A percentile compares a stretch with the other conserved stretches of the same genome.
phyloP scores from a whole-genome alignment of 1,140 invertebrate genomes.

The Calosoma granatense region DNA sequence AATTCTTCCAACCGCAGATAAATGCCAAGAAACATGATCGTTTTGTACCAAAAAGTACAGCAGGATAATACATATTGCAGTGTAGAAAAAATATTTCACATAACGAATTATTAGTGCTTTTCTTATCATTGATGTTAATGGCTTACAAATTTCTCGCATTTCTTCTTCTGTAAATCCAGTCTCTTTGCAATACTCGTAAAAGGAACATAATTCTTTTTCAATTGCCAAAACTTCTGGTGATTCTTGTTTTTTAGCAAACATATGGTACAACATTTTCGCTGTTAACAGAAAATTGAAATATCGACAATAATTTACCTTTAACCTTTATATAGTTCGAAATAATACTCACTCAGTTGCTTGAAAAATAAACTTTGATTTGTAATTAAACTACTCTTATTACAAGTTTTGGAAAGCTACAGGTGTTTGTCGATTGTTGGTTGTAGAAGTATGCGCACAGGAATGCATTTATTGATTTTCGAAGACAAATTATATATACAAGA shows the following conservation, averaged over 20 bases:
- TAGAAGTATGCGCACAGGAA: too few relatives aligned
- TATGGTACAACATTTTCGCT: too few relatives aligned
- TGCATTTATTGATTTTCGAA: too few relatives aligned
- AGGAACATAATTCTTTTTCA: slow-evolving; percentile 45
- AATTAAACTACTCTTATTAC: too few relatives aligned
- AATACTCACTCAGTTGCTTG: too few relatives aligned
- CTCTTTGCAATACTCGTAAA: slow-evolving; percentile 54
- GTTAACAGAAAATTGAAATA: too few relatives aligned
- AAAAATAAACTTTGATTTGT: too few relatives aligned
- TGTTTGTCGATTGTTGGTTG: too few relatives aligned
- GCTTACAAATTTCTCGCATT: slow-evolving; percentile 55
- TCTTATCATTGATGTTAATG: slow-evolving; percentile 36
- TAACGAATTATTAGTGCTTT: not conserved
- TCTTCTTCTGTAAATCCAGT: slow-evolving; percentile 55
- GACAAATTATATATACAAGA: too few relatives aligned
- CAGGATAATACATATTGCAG: slow-evolving; percentile 29
- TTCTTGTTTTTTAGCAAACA: not conserved
- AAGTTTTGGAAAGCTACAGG: too few relatives aligned
- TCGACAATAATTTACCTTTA: too few relatives aligned
- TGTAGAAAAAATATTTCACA: not conserved
- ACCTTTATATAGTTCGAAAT: too few relatives aligned
- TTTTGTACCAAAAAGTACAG: slow-evolving; percentile 37
- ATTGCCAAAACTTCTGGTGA: slow-evolving; percentile 27
- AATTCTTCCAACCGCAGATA: slow-evolving; percentile 51
- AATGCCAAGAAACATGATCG: slow-evolving; percentile 40